Evolutionary conservation across 1,140 invertebrate genomes (phyloP), one percentile per base, ranked within the genome.

Genomic region (Arion vulgaris): DNA sequence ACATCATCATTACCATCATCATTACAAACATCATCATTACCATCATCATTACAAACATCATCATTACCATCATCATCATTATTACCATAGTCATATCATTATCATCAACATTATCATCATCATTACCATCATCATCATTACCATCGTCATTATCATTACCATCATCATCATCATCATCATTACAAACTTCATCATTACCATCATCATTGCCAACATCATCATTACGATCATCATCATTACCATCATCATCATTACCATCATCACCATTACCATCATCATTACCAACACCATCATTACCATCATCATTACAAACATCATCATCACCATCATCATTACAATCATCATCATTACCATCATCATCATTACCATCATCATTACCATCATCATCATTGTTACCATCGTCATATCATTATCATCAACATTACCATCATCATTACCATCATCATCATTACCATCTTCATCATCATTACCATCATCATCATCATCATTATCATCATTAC

Each of bases 91-190:
- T n/a, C 39, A 49, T 75, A 26, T 17, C 26, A 19, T 19, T 57
- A n/a, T 57, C 15, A 57, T 57, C 53, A 57, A 23, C 53, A 19
- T 57, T n/a, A 19, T 75, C 39, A 49, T 75, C 39, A 49, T 41
- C 39, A 32, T 75, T n/a, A 45, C 26, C 39, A 45, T 75, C 39
- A 45, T 75, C n/a, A 75, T 45, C 28, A 75, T 75, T n/a, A 75
- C 28, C 39, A 75, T 75, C 38, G 45, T 75, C 39, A 75, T 75
- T n/a, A 75, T 41, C 39, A 41, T 75, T 49, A 75, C 45, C 39
- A 75, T 75, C 39, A 75, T 75, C 39, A 75, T 75, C n/a, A 75
- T 75, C 39, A 75, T 75, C 39, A n/a, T 75, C 41, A 75, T 75
- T 49, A 41, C 45, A 13, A 75, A 45, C 39, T 7, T 45, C 39